Conservation (phyloP, 2,888 invertebrate species). For the Caenorhabditis sp. region DNA sequence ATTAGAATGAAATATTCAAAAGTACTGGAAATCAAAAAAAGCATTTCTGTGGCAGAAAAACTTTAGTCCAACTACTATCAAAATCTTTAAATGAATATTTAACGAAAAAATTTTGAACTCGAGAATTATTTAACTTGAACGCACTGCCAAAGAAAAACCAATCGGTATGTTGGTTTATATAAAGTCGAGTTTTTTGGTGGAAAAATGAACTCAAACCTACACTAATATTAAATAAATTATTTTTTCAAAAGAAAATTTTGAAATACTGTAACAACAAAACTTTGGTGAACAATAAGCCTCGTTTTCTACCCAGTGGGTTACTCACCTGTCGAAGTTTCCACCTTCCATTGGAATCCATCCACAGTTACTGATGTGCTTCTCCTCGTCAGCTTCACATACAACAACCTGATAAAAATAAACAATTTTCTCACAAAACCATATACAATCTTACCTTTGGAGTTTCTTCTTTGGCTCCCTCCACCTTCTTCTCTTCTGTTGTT, state of each 20-base stretch:
- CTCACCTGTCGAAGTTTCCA: conserved; percentile 53
- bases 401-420: conserved; percentile 41
- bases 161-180: too few relatives aligned
- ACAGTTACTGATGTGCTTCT: conserved; percentile 50
- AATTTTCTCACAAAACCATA: background rate
- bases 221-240: background rate
- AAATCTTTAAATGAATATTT: too few relatives aligned
- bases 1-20: too few relatives aligned
- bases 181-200: too few relatives aligned
- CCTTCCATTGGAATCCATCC: conserved; percentile 58
- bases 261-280: background rate
- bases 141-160: too few relatives aligned
- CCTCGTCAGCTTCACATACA: conserved; percentile 47
- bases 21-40: too few relatives aligned
- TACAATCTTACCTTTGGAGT: conserved; percentile 32
- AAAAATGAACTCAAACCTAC: too few relatives aligned
- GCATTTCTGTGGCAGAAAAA: too few relatives aligned
- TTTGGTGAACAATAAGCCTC: background rate
- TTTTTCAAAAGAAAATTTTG: background rate
- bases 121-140: too few relatives aligned
- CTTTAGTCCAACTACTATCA: too few relatives aligned
- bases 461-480: conserved; percentile 35
- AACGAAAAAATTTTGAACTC: too few relatives aligned
- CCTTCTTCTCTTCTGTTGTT: conserved; percentile 48
- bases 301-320: background rate